phyloP scores from a whole-genome alignment of 2,797 vertebrate species.

The Amniataba percoides region DNA sequence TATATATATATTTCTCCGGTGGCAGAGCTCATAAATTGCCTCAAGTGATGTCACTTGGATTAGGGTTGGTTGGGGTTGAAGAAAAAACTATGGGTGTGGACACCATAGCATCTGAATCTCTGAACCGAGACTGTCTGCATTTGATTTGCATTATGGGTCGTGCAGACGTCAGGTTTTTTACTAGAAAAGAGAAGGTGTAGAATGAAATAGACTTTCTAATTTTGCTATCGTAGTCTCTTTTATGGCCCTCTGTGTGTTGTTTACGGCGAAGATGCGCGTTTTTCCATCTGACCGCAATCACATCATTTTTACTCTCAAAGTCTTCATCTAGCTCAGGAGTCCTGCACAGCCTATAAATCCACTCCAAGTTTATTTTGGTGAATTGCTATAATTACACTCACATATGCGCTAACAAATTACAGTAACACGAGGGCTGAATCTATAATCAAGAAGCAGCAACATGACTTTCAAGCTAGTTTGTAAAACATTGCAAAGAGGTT shows the following conservation, averaged over 20 bases:
- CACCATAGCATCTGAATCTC: neutral
- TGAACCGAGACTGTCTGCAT: no score
- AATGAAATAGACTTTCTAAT: neutral
- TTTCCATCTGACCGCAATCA: constrained; percentile 9
- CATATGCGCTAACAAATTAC: constrained; percentile 24
- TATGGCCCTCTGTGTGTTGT: neutral
- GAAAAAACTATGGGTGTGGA: no score
- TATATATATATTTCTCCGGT: no score
- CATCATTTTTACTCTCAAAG: constrained; percentile 9
- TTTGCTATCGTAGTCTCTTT: neutral
- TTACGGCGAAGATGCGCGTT: neutral
- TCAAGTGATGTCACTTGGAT: no score
- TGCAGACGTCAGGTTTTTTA: neutral
- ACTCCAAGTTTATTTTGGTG: constrained; percentile 20
- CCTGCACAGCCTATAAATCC: constrained; percentile 20
- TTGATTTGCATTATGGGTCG: neutral
- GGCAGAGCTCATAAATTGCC: no score
- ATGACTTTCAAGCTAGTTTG: neutral
- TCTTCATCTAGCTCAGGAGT: constrained; percentile 12
- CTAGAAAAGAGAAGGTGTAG: neutral
- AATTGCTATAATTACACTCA: constrained; percentile 40
- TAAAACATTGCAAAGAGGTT: neutral
- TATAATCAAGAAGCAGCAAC: constrained; percentile 14
- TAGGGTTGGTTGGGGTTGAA: no score
- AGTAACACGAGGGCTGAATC: constrained; percentile 13